Base-by-base conservation (phyloP, 2,113 vertebrate species). In the Pandion haliaetus region DNA sequence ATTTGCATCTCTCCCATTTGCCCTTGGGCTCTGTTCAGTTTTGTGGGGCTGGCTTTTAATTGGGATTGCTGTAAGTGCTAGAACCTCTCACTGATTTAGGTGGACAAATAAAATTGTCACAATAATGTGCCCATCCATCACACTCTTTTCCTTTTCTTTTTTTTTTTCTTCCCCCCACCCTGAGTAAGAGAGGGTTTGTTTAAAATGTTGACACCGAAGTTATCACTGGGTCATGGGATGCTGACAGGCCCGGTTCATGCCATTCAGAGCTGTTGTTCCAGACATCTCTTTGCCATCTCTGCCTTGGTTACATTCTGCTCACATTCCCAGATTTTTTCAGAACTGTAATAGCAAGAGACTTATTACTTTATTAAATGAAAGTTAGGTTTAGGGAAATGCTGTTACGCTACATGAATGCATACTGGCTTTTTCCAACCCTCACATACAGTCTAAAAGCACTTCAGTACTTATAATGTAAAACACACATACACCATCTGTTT, bases 141-240 rank as follows among this genome's bases (percentile, higher is more conserved):
- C 9, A 8, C 2, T 12, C 5, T 20, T 18, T 12, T 11, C 6
- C 18, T 29, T 9, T 6, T 34, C 15, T 17, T 20, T 24, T 31
- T 38, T 49, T 1, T 7, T 13, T 7, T 4, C 8, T 10, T 8
- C 4, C 12, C 20, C 26, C 6, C 5, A 2, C 13, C 25, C 9
- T 8, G 10, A 36, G 18, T 42, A 62, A 65, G 45, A 55, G 16
- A 61, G 29, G 8, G 5, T n/a, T 80, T 74, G 5, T 45, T 67
- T 57, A 52, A 74, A 50, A 44, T 28, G 13, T 40, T 62, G 61
- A 44, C 13, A 6, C 34, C 29, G 14, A 79, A 73, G 52, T 15
- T n/a, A 32, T 31, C 47, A 7, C 1, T 74, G 52, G 16, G 20
- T 58, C 17, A 49, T 32, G 20, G 38, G 50, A 13, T 28, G 20